Evolutionary conservation across 1,140 invertebrate species (phyloP).

Genomic region (Globodera ellingtonae): DNA sequence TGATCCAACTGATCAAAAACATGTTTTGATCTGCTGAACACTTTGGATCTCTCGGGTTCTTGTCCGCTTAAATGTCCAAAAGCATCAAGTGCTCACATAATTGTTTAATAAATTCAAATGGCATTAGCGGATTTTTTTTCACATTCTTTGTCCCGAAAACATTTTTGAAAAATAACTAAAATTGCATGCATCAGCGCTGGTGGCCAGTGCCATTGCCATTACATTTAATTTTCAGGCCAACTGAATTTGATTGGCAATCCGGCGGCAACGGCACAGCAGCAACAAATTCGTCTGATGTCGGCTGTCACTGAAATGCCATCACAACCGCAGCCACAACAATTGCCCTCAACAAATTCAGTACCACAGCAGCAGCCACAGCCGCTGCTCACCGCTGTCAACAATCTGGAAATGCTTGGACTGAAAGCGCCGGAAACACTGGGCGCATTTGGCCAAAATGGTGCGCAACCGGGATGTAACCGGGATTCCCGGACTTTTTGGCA

Average conservation of each 20-base stretch:
- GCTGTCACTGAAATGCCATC: slow-evolving; percentile 39
- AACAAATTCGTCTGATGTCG: slow-evolving; percentile 1
- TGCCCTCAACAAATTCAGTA: slow-evolving; percentile 23
- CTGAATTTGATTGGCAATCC: slow-evolving; percentile 23
- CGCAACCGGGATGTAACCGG: neutral
- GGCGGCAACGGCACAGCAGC: neutral
- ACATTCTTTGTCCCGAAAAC: no score
- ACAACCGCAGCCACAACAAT: slow-evolving; percentile 44
- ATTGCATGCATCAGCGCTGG: no score
- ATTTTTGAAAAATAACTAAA: slow-evolving; percentile 1
- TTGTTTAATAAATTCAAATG: no score
- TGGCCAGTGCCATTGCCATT: neutral
- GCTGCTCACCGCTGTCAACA: slow-evolving; percentile 29
- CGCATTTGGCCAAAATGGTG: slow-evolving; percentile 33
- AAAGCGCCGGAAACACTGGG: slow-evolving; percentile 32
- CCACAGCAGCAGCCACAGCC: slow-evolving; percentile 4
- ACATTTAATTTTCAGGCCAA: slow-evolving; percentile 7
- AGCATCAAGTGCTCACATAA: no score
- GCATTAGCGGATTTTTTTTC: no score
- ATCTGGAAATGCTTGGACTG: slow-evolving; percentile 35
- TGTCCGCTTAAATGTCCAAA: no score
- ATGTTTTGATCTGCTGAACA: no score
- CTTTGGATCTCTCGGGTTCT: no score
- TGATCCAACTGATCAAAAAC: no score
- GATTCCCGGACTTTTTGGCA: neutral